Base-by-base conservation (phyloP, 2,888 invertebrate species). In the Ochlodes sylvanus region DNA sequence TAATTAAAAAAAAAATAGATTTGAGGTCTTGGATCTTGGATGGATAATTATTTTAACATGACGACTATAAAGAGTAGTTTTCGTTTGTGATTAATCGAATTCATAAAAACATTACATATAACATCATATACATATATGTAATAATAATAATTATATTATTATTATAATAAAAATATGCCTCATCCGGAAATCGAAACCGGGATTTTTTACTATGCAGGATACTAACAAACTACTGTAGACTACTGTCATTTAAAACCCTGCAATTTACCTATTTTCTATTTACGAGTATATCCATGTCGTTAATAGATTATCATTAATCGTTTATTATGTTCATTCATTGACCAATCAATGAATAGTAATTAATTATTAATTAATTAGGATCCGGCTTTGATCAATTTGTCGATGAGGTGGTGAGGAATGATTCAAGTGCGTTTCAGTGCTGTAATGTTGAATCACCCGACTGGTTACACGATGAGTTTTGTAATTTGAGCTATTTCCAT, bases 401-500 rank as follows among this genome's bases (percentile, higher is more conserved):
- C 56, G 56, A 44, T 9, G 55, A 56, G 56, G 64, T 64, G 47
- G 44, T 7, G 42, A 17, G 42, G 56, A 64, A 56, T 34, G 17
- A 56, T 64, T 64, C 44, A 56, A 56, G 56, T 79, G 71, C 34
- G 21, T 72, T 69, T 68, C 71, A 68, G 72, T 21, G 47, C 61
- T 78, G 76, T 77, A 79, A 82, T 82, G 78, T 79, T 77, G 73
- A 72, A 72, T 74, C 78, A 81, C 79, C 76, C 77, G 77, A 73
- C 76, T 76, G 78, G 76, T 74, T 73, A 68, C 71, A 75, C 78
- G 80, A 82, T 81, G 82, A 81, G 81, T 78, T 77, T 75, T 77
- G 80, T 80, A 82, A 82, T 82, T 79, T 76, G 74, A 73, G 71
- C 72, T 76, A 73, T 78, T 81, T 82, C 70, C 75, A 77, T 79